These are phyloP conservation scores for Geodia barretti DNA, from an alignment of 37 sponge, comb jelly and placozoan species.

Conservation along the genomic window DNA sequence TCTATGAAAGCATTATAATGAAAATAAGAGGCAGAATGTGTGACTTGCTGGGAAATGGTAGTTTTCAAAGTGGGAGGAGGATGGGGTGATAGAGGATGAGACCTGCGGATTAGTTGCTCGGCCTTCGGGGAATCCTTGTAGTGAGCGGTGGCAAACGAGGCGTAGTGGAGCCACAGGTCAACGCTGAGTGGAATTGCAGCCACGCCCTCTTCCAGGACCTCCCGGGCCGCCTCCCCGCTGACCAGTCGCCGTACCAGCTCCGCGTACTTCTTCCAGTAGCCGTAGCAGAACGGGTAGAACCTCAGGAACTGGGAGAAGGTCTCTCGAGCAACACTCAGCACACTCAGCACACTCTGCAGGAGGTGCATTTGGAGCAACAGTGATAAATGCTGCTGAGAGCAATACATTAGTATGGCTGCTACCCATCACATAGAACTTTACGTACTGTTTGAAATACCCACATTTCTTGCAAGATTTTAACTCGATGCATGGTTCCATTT, in stretches of 20 bases:
- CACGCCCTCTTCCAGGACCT: constrained; percentile 74
- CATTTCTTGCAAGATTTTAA: too few relatives aligned
- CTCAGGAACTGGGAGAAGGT: constrained; percentile 75
- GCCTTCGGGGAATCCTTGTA: background rate
- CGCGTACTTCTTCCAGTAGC: constrained; percentile 95
- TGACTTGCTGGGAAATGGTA: background rate
- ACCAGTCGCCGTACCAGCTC: constrained; percentile 61
- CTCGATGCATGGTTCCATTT: too few relatives aligned
- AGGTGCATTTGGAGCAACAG: too few relatives aligned
- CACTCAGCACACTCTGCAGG: constrained; percentile 55
- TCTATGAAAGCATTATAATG: too few relatives aligned
- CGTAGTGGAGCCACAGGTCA: constrained; percentile 90
- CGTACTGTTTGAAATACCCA: too few relatives aligned
- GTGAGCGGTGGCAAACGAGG: constrained; percentile 47
- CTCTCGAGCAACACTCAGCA: constrained; percentile 46
- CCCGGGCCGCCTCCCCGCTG: constrained; percentile 34
- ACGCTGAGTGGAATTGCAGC: constrained; percentile 86
- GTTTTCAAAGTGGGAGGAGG: background rate
- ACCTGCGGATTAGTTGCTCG: background rate
- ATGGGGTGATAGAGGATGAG: background rate
- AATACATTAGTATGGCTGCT: too few relatives aligned
- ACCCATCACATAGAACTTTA: too few relatives aligned
- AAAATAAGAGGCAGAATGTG: background rate
- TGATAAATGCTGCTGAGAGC: too few relatives aligned
- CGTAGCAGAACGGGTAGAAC: constrained; percentile 89